Base-by-base conservation (phyloP, 2,797 vertebrate species). In the Ispidina picta region DNA sequence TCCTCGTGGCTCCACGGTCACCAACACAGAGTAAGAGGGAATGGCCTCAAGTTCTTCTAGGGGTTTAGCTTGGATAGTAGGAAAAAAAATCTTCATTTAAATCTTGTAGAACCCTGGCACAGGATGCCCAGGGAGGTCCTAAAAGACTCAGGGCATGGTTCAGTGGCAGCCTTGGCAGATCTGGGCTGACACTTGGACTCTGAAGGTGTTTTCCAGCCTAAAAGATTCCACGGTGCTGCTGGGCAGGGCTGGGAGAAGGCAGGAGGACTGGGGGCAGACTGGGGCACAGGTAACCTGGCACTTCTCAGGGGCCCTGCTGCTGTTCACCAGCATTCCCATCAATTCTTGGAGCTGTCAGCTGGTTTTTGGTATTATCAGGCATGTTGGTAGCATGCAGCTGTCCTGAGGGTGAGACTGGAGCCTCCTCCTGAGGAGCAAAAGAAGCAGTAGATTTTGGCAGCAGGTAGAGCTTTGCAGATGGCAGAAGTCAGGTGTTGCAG, bases 1-100 rank as follows among this genome's bases (percentile, higher is more conserved):
- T 83, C 74, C 58, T 86, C 77, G 86, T 62, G 43, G 21, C 68
- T 95, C 33, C 23, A 64, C 86, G 46, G 58, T 90, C 41, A 80
- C n/a, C 33, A 80, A 33, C 4, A 22, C n/a, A 84, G 23, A 18
- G 58, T 18, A 63, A 69, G 23, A 66, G 31, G 26, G 76, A 83
- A 52, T 10, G 23, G n/a, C 15, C 15, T 80, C 70, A 49, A n/a
- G 28, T 49, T 39, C 18, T 46, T 26, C 13, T 13, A 48, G 28
- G 20, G 28, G 37, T 63, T 63, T 80, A 62, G 41, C 58, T 9
- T 72, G 60, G n/a, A 44, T 80, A 33, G 54, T 76, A 19, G 21
- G 48, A 39, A 63, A 78, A 37, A 75, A 48, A 18, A 33, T 59
- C 37, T 52, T 43, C 23, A n/a, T 28, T 8, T 20, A 33, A 72